Evolutionary conservation across 2,888 invertebrate genomes (phyloP).

Genomic region (Pammene aurita): DNA sequence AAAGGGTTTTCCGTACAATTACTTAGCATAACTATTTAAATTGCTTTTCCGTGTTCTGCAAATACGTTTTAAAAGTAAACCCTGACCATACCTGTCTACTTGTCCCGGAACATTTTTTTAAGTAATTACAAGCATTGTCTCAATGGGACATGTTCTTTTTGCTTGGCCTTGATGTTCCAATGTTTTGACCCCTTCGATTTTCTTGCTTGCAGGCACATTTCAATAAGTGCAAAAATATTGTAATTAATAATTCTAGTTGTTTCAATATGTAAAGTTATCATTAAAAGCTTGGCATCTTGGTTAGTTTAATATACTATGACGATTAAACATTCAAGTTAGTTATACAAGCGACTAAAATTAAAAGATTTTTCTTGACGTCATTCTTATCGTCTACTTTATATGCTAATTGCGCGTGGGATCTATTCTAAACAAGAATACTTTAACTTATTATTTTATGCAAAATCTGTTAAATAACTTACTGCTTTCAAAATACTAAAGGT

Average conservation of each 20-base stretch:
- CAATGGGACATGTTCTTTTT: not conserved
- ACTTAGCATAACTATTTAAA: slow-evolving; percentile 54
- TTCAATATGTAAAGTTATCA: too few relatives aligned
- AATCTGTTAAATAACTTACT: not conserved
- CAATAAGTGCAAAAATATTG: not conserved
- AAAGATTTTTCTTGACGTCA: too few relatives aligned
- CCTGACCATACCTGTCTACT: slow-evolving; percentile 34
- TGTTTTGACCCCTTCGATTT: not conserved
- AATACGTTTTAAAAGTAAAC: slow-evolving; percentile 39
- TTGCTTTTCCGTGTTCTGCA: slow-evolving; percentile 58
- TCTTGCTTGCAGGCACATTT: not conserved
- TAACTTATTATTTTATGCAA: not conserved
- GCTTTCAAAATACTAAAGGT: slow-evolving; percentile 25
- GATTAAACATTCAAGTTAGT: too few relatives aligned
- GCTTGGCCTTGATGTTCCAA: slow-evolving; percentile 20
- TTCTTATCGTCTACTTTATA: too few relatives aligned
- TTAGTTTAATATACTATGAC: too few relatives aligned
- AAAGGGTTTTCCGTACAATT: slow-evolving; percentile 54
- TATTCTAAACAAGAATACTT: not conserved
- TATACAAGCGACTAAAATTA: too few relatives aligned
- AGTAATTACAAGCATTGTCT: slow-evolving; percentile 30
- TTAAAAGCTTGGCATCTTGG: too few relatives aligned
- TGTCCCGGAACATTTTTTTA: slow-evolving; percentile 36
- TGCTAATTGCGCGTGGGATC: too few relatives aligned
- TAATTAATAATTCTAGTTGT: too few relatives aligned